Base-by-base conservation (phyloP, 2,888 invertebrate genomes). In the Ceramica pisi region DNA sequence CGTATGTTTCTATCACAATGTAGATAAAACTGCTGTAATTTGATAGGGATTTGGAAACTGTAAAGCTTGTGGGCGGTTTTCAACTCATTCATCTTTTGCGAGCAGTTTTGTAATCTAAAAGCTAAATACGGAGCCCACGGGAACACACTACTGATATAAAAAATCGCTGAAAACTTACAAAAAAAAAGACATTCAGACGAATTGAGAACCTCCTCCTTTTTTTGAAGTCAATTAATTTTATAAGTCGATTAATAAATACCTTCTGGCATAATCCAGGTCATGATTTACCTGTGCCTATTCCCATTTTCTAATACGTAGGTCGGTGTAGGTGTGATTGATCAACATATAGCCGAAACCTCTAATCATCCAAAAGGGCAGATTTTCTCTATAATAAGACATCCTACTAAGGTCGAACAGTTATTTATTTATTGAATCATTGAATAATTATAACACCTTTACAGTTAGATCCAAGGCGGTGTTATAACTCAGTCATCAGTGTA, bases 11-110 rank as follows among this genome's bases (percentile, higher is more conserved):
- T 61, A 44, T 56, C 23, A 16, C 44, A 65, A 38, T 50, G 16
- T 75, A 51, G 76, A 74, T 75, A 67, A 61, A 75, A 56, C 5
- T 75, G 26, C n/a, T 44, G 69, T 48, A 21, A 75, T 56, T 38
- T 19, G 44, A 69, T 50, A 61, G 44, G 21, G 41, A 7, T 44
- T 75, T 12, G 35, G 26, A 56, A 61, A 61, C 44, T 50, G 2
- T 16, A 12, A 50, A 50, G 14, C 12, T 38, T 57, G 38, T 69
- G 56, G 76, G 44, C 38, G 21, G 50, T 51, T 48, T 14, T 53
- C 50, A 50, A 44, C 50, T 12, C 10, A 48, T 41, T 8, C 14
- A 48, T 46, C 1, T 35, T 26, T 16, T 26, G 56, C 6, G 10
- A 16, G 2, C 10, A 9, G 10, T 10, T 65, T 65, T 3, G n/a